Conservation (phyloP, 2,113 vertebrate genomes). For the Lichenostomus cassidix region DNA sequence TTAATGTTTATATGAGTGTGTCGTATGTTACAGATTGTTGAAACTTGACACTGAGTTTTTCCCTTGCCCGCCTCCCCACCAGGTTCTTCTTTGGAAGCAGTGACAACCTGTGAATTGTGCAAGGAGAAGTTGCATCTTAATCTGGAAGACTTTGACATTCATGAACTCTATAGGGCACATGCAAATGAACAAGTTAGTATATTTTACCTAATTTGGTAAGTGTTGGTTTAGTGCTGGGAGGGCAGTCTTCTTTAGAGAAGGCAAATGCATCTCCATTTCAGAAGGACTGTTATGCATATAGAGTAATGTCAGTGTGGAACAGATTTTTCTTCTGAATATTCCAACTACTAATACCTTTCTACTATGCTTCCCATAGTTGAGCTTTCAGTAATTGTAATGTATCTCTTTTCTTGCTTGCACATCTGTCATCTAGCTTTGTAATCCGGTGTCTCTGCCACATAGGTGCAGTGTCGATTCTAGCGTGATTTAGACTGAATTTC, state of each 20-base stretch:
- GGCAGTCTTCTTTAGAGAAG: neutral
- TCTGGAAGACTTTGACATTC: slow-evolving; percentile 95
- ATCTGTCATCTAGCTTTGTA: neutral
- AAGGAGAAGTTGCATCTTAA: slow-evolving; percentile 94
- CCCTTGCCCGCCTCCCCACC: neutral
- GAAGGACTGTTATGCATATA: neutral
- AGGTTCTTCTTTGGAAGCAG: slow-evolving; percentile 92
- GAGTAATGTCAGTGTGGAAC: neutral
- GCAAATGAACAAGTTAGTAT: slow-evolving; percentile 91
- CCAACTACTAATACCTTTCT: neutral
- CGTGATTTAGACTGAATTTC: neutral
- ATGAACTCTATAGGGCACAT: slow-evolving; percentile 93
- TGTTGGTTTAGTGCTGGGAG: slow-evolving; percentile 65
- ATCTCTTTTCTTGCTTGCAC: neutral
- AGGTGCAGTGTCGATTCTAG: neutral
- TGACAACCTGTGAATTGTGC: slow-evolving; percentile 96
- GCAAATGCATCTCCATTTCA: neutral
- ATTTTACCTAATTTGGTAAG: slow-evolving; percentile 78
- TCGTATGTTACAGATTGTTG: neutral
- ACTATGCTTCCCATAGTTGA: neutral
- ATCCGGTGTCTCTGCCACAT: neutral
- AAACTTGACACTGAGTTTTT: neutral
- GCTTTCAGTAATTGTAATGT: neutral
- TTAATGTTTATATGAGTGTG: neutral
- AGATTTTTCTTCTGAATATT: neutral